These are phyloP conservation scores for Eupithecia tripunctaria DNA, from an alignment of 2,888 invertebrate genomes.

Conservation along the genomic window DNA sequence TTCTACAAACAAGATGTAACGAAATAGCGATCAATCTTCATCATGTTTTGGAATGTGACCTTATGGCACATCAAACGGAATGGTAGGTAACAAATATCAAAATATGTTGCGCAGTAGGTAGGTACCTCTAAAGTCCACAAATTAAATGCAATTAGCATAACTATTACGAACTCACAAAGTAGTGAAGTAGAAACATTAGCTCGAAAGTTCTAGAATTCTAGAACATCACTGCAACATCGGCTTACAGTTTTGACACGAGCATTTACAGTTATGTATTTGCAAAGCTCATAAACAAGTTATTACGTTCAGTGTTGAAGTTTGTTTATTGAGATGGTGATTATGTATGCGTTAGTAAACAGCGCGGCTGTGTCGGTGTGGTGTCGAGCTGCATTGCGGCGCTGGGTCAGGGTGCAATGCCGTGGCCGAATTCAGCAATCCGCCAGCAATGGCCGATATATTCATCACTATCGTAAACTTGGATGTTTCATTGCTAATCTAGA, in stretches of 20 bases:
- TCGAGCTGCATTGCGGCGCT: conserved; percentile 41
- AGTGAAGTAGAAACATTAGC: conserved; percentile 12
- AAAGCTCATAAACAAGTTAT: conserved; percentile 49
- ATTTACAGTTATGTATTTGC: conserved; percentile 44
- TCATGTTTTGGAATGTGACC: conserved; percentile 53
- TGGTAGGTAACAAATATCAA: conserved; percentile 14
- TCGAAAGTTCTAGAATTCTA: conserved; percentile 22
- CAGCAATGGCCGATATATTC: background rate
- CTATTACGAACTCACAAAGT: background rate
- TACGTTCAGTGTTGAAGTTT: conserved; percentile 43
- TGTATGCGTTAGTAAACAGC: conserved; percentile 67
- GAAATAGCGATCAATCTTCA: conserved; percentile 38
- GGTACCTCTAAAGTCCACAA: background rate
- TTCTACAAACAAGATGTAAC: conserved; percentile 27
- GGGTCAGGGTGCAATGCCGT: conserved; percentile 64
- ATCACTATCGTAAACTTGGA: conserved; percentile 5
- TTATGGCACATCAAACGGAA: conserved; percentile 3
- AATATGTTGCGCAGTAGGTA: conserved; percentile 13
- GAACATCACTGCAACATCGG: conserved; percentile 27
- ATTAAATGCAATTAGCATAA: background rate
- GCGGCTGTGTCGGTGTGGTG: conserved; percentile 69
- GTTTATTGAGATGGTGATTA: conserved; percentile 56
- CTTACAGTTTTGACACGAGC: conserved; percentile 41
- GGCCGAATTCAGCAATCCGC: conserved; percentile 22
- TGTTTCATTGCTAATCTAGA: conserved; percentile 4